These are phyloP conservation scores for Margarornis squamiger DNA, from an alignment of 2,797 vertebrate genomes.

Conservation along the genomic window DNA sequence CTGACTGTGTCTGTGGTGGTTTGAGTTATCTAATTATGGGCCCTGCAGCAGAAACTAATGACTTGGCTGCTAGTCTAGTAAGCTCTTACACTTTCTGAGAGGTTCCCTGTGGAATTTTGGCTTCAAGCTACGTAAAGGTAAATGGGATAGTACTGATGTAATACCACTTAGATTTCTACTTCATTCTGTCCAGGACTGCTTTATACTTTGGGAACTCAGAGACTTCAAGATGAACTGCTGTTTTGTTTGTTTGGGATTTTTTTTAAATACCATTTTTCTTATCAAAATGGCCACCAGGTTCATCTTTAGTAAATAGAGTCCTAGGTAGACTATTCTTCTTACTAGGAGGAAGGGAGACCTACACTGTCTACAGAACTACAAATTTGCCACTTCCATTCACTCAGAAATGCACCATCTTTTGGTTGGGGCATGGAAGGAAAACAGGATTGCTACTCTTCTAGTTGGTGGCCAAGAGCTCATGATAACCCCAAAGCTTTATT, in stretches of 20 bases:
- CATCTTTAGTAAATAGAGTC: background rate
- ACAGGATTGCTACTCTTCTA: background rate
- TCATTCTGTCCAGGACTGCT: background rate
- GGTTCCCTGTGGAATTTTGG: background rate
- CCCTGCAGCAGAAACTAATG: background rate
- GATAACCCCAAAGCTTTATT: background rate
- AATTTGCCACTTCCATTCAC: background rate
- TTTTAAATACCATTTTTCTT: background rate
- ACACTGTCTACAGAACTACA: background rate
- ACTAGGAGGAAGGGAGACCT: background rate
- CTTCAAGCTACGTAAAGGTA: background rate
- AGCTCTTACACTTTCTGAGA: background rate
- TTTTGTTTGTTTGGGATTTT: background rate
- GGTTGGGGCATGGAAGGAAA: background rate
- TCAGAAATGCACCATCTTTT: background rate
- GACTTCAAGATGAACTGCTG: background rate
- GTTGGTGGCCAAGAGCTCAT: background rate
- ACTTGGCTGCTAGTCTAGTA: background rate
- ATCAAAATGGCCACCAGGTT: background rate
- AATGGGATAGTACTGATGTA: background rate
- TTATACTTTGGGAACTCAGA: background rate
- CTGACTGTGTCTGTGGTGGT: background rate
- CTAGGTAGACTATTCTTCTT: background rate
- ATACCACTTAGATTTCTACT: background rate
- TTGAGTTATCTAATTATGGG: background rate